Evolutionary conservation across 2,113 vertebrate species (phyloP).

Genomic region (Hassar affinis): DNA sequence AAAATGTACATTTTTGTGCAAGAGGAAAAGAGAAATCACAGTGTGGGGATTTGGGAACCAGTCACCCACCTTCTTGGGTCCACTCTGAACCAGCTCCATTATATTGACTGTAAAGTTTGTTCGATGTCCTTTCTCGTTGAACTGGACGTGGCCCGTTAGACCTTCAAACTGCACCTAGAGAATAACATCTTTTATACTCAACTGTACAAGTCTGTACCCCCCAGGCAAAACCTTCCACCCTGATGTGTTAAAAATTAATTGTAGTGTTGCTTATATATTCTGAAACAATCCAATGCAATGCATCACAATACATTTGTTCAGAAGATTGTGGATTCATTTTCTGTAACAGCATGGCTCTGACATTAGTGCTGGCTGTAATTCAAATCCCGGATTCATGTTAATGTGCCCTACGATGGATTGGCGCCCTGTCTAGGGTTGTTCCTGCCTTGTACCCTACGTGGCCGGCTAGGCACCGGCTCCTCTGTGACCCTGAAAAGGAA

Average conservation of each 20-base stretch:
- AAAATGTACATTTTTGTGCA: not conserved
- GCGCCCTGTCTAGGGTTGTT: no score
- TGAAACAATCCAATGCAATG: no score
- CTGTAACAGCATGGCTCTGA: not conserved
- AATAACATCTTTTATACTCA: not conserved
- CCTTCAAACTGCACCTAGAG: conserved; percentile 88
- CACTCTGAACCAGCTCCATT: conserved; percentile 84
- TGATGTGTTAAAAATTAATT: not conserved
- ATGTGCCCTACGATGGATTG: no score
- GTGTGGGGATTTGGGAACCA: not conserved
- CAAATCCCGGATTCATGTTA: not conserved
- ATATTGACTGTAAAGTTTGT: conserved; percentile 90
- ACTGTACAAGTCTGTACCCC: not conserved
- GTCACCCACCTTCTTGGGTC: conserved; percentile 83
- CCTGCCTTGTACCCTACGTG: no score
- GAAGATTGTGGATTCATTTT: not conserved
- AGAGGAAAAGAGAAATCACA: not conserved
- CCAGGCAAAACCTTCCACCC: not conserved
- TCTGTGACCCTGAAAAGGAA: no score
- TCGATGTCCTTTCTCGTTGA: conserved; percentile 90
- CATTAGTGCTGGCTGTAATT: not conserved
- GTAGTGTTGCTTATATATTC: not conserved
- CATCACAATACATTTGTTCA: not conserved
- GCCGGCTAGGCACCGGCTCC: no score
- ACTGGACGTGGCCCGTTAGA: conserved; percentile 89